These are phyloP conservation scores for Chalcosyrphus nemorum DNA, from an alignment of 2,888 invertebrate species.

Conservation along the genomic window DNA sequence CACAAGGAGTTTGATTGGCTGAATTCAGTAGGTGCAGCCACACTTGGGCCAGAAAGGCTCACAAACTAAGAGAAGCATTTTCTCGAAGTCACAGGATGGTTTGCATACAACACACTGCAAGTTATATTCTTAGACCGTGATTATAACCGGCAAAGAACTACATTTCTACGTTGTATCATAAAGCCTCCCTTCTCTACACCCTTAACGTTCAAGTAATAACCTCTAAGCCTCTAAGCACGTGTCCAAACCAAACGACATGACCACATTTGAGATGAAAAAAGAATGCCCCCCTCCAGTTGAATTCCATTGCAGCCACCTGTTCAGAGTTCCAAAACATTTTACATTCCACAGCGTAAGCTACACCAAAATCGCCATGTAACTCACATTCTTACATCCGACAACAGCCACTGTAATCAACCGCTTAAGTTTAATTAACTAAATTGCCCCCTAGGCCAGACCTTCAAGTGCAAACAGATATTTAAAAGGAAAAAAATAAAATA, in stretches of 20 bases:
- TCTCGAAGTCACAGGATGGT: too few relatives aligned
- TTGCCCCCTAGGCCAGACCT: constrained; percentile 30
- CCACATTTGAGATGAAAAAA: not conserved
- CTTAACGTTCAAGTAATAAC: not conserved
- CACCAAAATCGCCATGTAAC: constrained; percentile 11
- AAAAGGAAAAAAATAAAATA: constrained; percentile 7
- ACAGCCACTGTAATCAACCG: constrained; percentile 9
- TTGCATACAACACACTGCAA: too few relatives aligned
- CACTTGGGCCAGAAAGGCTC: too few relatives aligned
- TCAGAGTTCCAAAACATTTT: not conserved
- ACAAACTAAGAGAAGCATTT: too few relatives aligned
- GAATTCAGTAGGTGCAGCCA: too few relatives aligned
- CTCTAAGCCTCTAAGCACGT: not conserved
- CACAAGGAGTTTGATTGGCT: too few relatives aligned
- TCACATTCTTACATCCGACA: constrained; percentile 14
- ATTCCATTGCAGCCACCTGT: not conserved
- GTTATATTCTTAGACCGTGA: too few relatives aligned
- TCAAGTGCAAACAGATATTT: constrained; percentile 39
- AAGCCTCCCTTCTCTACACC: too few relatives aligned
- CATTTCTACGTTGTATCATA: too few relatives aligned
- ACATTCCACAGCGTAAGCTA: not conserved
- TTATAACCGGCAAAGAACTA: too few relatives aligned
- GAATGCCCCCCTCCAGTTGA: not conserved
- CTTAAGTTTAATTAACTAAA: constrained; percentile 40
- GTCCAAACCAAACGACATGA: not conserved